A percentile compares a stretch with the other conserved stretches of the same genome.
Conservation (phyloP, 2,888 invertebrate species). For the Drosophila ezoana region DNA sequence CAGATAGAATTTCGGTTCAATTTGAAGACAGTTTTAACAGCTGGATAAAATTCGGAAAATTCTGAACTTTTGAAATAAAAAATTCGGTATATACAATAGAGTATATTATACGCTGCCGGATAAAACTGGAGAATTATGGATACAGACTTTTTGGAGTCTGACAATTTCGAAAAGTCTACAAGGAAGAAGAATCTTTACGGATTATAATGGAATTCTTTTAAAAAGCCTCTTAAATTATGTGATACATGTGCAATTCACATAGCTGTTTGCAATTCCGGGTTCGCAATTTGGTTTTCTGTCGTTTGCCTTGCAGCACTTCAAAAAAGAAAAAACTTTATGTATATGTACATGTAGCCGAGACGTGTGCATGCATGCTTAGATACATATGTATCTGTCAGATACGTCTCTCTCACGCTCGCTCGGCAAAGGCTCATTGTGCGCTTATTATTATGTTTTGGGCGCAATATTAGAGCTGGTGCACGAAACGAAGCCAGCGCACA, state of each 20-base stretch:
- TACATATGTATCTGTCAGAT: constrained; percentile 51
- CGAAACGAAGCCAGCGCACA: constrained; percentile 57
- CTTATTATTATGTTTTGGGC: constrained; percentile 57
- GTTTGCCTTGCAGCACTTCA: constrained; percentile 32
- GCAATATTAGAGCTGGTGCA: constrained; percentile 73
- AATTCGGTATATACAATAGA: too few species aligned
- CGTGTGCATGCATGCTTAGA: constrained; percentile 29
- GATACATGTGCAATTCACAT: constrained; percentile 9
- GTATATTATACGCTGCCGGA: too few species aligned
- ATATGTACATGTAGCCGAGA: neutral
- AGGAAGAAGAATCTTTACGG: neutral
- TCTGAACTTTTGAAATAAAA: too few species aligned
- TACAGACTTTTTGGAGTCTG: neutral
- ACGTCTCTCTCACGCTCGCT: constrained; percentile 10
- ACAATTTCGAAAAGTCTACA: too few species aligned
- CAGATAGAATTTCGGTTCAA: too few species aligned
- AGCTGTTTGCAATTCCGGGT: constrained; percentile 37
- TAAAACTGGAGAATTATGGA: too few species aligned
- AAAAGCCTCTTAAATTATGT: constrained; percentile 3
- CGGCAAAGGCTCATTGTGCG: constrained; percentile 39
- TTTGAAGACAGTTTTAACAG: too few species aligned
- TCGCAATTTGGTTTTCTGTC: constrained; percentile 18
- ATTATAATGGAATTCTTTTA: neutral
- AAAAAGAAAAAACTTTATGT: neutral
- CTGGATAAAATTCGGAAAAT: too few species aligned